Conservation (phyloP, 2,888 invertebrate genomes). For the Eilema caniola region DNA sequence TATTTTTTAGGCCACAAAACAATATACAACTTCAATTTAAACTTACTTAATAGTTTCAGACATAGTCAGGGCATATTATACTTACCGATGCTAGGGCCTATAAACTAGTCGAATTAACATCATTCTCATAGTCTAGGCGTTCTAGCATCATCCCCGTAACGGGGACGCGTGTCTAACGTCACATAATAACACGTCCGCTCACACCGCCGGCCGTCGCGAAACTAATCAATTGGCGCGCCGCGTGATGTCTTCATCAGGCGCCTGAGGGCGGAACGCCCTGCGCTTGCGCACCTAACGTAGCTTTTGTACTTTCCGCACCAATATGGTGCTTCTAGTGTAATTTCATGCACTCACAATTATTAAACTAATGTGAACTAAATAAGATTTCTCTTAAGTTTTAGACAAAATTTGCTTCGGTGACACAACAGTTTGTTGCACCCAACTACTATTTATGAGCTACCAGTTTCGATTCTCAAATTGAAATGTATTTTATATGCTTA, state of each 20-base stretch:
- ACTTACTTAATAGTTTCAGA: background rate
- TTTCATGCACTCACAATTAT: constrained; percentile 47
- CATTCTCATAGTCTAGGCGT: constrained; percentile 46
- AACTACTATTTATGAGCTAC: background rate
- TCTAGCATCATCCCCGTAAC: constrained; percentile 55
- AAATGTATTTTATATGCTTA: background rate
- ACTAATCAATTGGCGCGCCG: constrained; percentile 85
- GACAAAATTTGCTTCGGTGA: background rate
- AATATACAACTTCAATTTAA: no score
- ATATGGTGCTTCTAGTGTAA: constrained; percentile 50
- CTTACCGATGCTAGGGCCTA: constrained; percentile 5
- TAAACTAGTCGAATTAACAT: constrained; percentile 51
- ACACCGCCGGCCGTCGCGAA: constrained; percentile 78
- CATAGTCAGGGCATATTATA: background rate
- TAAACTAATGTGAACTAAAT: constrained; percentile 27
- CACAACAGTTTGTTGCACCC: background rate
- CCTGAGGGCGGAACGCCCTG: constrained; percentile 83
- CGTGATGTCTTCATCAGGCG: constrained; percentile 86
- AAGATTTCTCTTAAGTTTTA: background rate
- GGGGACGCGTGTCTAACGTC: constrained; percentile 81
- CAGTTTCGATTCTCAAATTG: background rate
- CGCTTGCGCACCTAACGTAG: constrained; percentile 64
- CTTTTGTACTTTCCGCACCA: constrained; percentile 50
- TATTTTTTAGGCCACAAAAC: no score
- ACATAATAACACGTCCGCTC: constrained; percentile 81